Evolutionary conservation across 37 sponge, comb jelly and placozoan species (phyloP).

Genomic region (Diacarnus erythraeanus): DNA sequence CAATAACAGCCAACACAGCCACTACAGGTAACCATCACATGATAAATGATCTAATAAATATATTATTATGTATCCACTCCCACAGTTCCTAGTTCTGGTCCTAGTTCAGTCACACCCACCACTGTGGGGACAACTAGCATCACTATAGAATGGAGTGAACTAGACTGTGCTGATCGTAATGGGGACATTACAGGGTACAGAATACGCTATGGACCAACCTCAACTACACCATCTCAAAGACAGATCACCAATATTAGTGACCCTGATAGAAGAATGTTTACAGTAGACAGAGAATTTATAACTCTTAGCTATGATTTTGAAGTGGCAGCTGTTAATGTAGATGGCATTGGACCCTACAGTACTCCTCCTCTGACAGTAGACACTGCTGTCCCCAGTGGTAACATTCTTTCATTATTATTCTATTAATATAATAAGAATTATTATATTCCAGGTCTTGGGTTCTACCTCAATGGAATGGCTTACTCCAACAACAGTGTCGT

Average conservation of each 20-base stretch:
- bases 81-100: constrained; percentile 27
- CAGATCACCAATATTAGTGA: no score
- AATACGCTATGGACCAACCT: not conserved
- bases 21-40: no score
- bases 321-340: constrained; percentile 5
- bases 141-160: constrained; percentile 19
- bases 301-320: constrained; percentile 2
- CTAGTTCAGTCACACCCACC: not conserved
- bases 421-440: no score
- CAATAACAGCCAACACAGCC: no score
- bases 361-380: no score
- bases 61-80: no score
- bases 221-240: not conserved
- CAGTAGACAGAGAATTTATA: not conserved
- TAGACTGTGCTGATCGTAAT: constrained; percentile 25
- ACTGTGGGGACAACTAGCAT: not conserved
- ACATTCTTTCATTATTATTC: no score
- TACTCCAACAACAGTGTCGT: constrained; percentile 20
- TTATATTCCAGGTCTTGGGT: not conserved
- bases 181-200: constrained; percentile 31
- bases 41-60: no score
- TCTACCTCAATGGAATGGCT: not conserved
- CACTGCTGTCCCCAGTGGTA: not conserved
- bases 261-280: not conserved
- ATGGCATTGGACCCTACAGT: constrained; percentile 13